A percentile compares a stretch with the other conserved stretches of the same genome.
These are phyloP conservation scores for Sebastes itinus DNA, from an alignment of 2,797 vertebrate species.

Conservation along the genomic window DNA sequence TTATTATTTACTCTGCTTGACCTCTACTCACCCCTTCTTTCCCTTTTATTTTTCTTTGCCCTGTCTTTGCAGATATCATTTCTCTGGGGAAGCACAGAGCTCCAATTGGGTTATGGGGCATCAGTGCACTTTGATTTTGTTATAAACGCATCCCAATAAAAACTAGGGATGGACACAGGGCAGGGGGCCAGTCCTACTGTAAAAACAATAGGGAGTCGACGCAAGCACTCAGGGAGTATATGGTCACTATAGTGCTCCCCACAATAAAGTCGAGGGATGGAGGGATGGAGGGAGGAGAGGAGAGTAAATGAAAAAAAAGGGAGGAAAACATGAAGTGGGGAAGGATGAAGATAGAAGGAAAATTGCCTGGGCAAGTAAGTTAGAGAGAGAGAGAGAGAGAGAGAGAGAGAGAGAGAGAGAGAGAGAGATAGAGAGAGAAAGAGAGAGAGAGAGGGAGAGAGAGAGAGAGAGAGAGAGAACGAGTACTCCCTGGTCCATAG, in stretches of 20 bases:
- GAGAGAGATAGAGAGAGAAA: not conserved
- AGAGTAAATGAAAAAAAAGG: slow-evolving; percentile 17
- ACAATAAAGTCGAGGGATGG: slow-evolving; percentile 39
- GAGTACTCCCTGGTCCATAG: slow-evolving; percentile 44
- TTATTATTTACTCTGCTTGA: slow-evolving; percentile 23
- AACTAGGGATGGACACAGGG: slow-evolving; percentile 27
- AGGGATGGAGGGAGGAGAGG: not conserved
- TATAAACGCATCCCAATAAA: slow-evolving; percentile 66
- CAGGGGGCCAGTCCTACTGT: slow-evolving; percentile 22
- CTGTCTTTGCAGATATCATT: slow-evolving; percentile 38
- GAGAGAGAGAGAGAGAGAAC: not conserved
- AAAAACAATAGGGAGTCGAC: slow-evolving; percentile 39
- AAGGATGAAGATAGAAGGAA: not conserved
- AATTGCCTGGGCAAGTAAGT: not conserved
- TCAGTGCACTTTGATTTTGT: slow-evolving; percentile 57
- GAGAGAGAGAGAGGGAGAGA: no score
- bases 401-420: not conserved
- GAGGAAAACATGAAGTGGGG: not conserved
- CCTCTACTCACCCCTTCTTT: slow-evolving; percentile 4
- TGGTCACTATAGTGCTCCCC: slow-evolving; percentile 28
- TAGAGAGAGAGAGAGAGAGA: not conserved
- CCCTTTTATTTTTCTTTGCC: slow-evolving; percentile 30
- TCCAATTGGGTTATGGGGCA: slow-evolving; percentile 48
- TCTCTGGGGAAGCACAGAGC: slow-evolving; percentile 38
- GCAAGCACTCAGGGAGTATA: slow-evolving; percentile 28